These are phyloP conservation scores for Melanchra persicariae DNA, from an alignment of 2,888 invertebrate genomes.

Conservation along the genomic window DNA sequence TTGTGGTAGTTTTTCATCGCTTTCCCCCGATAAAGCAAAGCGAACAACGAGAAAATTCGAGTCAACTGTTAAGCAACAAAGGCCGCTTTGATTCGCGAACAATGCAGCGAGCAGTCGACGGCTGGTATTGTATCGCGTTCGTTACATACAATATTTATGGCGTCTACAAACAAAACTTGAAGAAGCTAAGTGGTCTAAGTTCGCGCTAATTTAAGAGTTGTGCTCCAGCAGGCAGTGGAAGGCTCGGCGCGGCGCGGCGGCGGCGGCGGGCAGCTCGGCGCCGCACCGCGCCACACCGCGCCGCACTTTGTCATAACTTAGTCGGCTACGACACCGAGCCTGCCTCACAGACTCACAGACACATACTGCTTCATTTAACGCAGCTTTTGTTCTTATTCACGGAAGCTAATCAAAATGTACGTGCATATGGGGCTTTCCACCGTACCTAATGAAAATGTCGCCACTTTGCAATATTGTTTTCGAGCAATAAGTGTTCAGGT, in stretches of 20 bases:
- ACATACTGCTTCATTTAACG: conserved; percentile 79
- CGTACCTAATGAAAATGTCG: conserved; percentile 61
- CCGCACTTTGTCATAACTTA: conserved; percentile 87
- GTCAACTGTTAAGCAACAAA: conserved; percentile 76
- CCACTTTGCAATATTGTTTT: conserved; percentile 62
- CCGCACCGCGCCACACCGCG: conserved; percentile 76
- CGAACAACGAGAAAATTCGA: conserved; percentile 71
- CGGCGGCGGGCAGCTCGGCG: conserved; percentile 68
- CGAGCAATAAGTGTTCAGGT: conserved; percentile 56
- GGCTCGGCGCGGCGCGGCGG: conserved; percentile 62
- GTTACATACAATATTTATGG: conserved; percentile 87
- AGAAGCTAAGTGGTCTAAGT: conserved; percentile 89
- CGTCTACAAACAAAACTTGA: conserved; percentile 88
- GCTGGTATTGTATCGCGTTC: conserved; percentile 80
- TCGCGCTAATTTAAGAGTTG: conserved; percentile 89
- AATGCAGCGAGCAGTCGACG: conserved; percentile 76
- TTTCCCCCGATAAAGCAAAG: conserved; percentile 66
- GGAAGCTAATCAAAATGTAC: conserved; percentile 78
- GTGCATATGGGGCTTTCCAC: conserved; percentile 62
- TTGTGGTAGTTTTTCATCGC: conserved; percentile 66
- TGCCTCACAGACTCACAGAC: conserved; percentile 71
- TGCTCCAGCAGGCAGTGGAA: conserved; percentile 77
- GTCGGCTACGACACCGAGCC: conserved; percentile 71
- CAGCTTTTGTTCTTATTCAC: conserved; percentile 78
- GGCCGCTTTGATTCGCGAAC: conserved; percentile 78